phyloP scores from a whole-genome alignment of 2,113 vertebrate species.

The Aldabrachelys gigantea region DNA sequence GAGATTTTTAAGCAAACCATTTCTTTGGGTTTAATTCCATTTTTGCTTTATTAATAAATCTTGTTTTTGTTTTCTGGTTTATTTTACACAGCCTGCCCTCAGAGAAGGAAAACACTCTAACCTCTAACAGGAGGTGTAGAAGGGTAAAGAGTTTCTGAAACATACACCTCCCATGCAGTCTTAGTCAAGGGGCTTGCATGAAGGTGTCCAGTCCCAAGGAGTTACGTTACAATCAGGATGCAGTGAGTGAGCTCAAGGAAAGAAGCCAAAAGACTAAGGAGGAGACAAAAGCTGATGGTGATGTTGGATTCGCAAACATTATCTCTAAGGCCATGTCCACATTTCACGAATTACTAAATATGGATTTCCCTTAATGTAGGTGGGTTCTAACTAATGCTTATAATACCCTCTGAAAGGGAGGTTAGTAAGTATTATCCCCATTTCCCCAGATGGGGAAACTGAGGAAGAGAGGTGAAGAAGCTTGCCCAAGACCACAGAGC shows the following conservation, averaged over 20 bases:
- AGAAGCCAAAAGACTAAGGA: background rate
- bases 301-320: rapidly evolving
- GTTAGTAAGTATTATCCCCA: background rate
- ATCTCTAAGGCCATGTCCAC: rapidly evolving
- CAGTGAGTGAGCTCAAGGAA: background rate
- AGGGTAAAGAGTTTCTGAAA: background rate
- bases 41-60: background rate
- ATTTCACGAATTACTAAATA: background rate
- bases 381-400: background rate
- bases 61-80: background rate
- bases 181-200: background rate
- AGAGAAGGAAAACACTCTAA: background rate
- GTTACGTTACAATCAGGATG: background rate
- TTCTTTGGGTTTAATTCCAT: background rate
- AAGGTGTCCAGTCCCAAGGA: background rate
- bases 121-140: background rate
- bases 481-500: background rate
- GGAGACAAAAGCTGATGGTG: background rate
- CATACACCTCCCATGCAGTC: background rate
- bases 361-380: rapidly evolving
- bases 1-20: background rate
- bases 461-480: background rate
- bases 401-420: background rate
- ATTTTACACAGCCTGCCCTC: background rate
- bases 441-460: background rate